A percentile compares a stretch with the other conserved stretches of the same genome.
Evolutionary conservation across 2,888 invertebrate genomes (phyloP).

Genomic region (Agrilus cyanescens): DNA sequence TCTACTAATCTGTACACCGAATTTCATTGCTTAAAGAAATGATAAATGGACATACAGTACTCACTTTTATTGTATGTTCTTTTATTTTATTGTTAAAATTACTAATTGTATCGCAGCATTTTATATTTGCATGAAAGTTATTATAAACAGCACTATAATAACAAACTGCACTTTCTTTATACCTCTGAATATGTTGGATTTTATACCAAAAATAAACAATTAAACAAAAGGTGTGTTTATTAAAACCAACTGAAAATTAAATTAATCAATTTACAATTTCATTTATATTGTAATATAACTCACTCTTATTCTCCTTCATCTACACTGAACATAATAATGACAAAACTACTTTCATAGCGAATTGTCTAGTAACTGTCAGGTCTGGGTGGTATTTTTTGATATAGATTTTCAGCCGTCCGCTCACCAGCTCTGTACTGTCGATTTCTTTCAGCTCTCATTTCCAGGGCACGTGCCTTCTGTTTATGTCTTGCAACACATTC

Average conservation of each 20-base stretch:
- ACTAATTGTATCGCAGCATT: constrained; percentile 8
- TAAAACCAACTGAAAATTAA: background rate
- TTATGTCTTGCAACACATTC: constrained; percentile 55
- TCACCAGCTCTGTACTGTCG: constrained; percentile 49
- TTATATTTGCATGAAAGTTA: constrained; percentile 18
- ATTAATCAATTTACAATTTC: background rate
- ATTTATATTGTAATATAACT: background rate
- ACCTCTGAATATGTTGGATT: constrained; percentile 23
- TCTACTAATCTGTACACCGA: background rate
- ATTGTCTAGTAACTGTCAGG: constrained; percentile 44
- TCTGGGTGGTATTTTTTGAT: constrained; percentile 38
- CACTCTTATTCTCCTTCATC: background rate
- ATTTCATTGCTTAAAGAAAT: background rate
- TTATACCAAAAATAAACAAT: constrained; percentile 27
- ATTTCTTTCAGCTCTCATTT: constrained; percentile 50
- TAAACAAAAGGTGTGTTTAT: background rate
- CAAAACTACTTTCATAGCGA: background rate
- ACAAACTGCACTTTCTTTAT: constrained; percentile 26
- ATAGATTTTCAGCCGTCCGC: constrained; percentile 41
- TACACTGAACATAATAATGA: background rate
- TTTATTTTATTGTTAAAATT: background rate
- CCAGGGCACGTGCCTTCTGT: constrained; percentile 47
- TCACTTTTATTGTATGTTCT: background rate
- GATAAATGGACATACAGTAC: background rate
- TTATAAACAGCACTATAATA: constrained; percentile 23